A percentile compares a stretch with the other conserved stretches of the same genome.
These are phyloP conservation scores for Eupithecia insigniata DNA, from an alignment of 2,888 invertebrate genomes.

Conservation along the genomic window DNA sequence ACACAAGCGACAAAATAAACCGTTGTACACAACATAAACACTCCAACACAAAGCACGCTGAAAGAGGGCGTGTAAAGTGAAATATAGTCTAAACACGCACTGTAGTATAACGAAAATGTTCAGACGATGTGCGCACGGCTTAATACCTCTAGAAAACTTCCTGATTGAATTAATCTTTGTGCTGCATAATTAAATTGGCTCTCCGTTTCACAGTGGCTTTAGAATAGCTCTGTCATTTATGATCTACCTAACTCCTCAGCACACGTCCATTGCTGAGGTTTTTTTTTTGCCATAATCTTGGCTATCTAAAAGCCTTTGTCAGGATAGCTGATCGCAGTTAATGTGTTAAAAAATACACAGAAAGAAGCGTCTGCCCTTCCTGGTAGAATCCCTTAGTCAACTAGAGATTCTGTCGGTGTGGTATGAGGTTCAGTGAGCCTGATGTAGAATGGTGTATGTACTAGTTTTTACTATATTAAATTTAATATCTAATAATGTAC, in stretches of 20 bases:
- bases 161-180: conserved; percentile 41
- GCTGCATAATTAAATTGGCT: conserved; percentile 40
- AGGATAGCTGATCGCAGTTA: too few relatives aligned
- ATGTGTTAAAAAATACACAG: not conserved
- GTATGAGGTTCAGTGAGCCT: too few relatives aligned
- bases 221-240: conserved; percentile 3
- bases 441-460: too few relatives aligned
- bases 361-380: not conserved
- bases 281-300: too few relatives aligned
- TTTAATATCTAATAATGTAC: too few relatives aligned
- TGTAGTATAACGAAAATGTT: conserved; percentile 22
- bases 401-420: too few relatives aligned
- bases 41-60: conserved; percentile 10
- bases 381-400: not conserved
- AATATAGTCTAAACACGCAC: conserved; percentile 36
- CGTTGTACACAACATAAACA: conserved; percentile 26
- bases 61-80: conserved; percentile 31
- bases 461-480: too few relatives aligned
- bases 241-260: not conserved
- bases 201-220: not conserved
- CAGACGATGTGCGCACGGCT: conserved; percentile 28
- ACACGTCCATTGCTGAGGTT: not conserved
- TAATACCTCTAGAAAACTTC: conserved; percentile 41
- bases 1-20: conserved; percentile 17
- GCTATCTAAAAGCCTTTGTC: too few relatives aligned